Base-by-base conservation (phyloP, 2,888 invertebrate genomes). In the Ischnus inquisitorius region DNA sequence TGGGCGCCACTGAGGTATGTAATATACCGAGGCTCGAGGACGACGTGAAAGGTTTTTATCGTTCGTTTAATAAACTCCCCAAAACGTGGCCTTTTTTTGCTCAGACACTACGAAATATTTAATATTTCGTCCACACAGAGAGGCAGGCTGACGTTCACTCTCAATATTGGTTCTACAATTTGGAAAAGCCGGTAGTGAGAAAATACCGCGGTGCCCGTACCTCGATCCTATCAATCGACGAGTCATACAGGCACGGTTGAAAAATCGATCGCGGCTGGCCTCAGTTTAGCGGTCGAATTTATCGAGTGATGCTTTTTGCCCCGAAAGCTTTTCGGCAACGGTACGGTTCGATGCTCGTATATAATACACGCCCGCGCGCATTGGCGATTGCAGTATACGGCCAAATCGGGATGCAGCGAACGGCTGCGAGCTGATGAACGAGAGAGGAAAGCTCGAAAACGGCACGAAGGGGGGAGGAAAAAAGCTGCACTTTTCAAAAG, bases 401-500 rank as follows among this genome's bases (percentile, higher is more conserved):
- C 75, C 51, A 79, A 83, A 83, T 83, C 79, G 83, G 19, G 65
- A 76, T 41, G 39, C 65, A 69, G 19, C 16, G 16, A 19, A 22
- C 10, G 69, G 60, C 71, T 34, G 77, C 28, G 62, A 71, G 60
- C 39, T 64, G 12, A 74, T 46, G 34, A n/a, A 48, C 25, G 57
- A 12, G 19, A 46, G 72, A 48, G 10, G n/a, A 34, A 22, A 41
- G 71, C n/a, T n/a, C 10, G 41, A 68, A 67, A 65, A 46, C 22
- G 65, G 46, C n/a, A 34, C 46, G 67, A 67, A 43, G 57, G 76
- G 68, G n/a, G n/a, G n/a, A n/a, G n/a, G n/a, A n/a, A n/a, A 69
- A 79, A 79, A 80, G 68, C 43, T 80, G 68, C 72, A 77, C 60
- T 79, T 77, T 83, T 72, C 57, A 64, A 83, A 83, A 83, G 72